Percentiles rank a stretch among this genome's conserved stretches.
These are phyloP conservation scores for Planiliza haematocheilus DNA, from an alignment of 2,113 vertebrate species.

Conservation along the genomic window DNA sequence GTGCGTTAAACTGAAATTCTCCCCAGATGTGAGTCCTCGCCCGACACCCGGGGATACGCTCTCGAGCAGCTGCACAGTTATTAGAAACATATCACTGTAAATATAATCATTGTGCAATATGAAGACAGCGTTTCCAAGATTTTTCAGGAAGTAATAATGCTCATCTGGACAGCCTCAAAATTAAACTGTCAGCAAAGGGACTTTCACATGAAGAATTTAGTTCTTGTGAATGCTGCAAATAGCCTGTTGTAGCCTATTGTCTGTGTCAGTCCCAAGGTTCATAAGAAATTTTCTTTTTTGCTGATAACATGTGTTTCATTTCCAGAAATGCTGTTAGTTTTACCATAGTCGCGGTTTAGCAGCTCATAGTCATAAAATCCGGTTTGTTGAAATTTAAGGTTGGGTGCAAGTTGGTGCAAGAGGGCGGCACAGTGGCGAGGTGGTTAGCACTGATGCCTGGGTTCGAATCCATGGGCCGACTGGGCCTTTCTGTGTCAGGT, in stretches of 20 bases:
- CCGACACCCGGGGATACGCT: fast-evolving
- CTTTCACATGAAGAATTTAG: background rate
- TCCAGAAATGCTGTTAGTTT: too few relatives aligned
- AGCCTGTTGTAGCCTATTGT: too few relatives aligned
- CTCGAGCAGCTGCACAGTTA: background rate
- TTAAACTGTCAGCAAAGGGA: background rate
- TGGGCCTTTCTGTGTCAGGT: too few relatives aligned
- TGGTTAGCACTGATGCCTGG: too few relatives aligned
- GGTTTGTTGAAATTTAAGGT: too few relatives aligned
- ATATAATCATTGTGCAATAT: slow-evolving; percentile 3
- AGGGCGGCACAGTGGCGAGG: too few relatives aligned
- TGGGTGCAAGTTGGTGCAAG: too few relatives aligned
- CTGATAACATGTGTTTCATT: background rate
- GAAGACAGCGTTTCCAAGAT: background rate
- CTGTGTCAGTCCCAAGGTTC: too few relatives aligned
- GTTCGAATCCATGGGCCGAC: too few relatives aligned
- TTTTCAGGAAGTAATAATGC: slow-evolving; percentile 29
- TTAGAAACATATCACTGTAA: background rate
- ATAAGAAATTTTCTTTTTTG: too few relatives aligned
- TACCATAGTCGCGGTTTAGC: too few relatives aligned
- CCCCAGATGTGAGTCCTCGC: background rate
- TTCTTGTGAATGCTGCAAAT: background rate
- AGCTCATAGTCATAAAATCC: too few relatives aligned
- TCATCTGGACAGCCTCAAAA: background rate
- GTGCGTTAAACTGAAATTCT: background rate